Conservation (phyloP, 35 echinoderm and acorn worm species). For the Lytechinus variegatus region DNA sequence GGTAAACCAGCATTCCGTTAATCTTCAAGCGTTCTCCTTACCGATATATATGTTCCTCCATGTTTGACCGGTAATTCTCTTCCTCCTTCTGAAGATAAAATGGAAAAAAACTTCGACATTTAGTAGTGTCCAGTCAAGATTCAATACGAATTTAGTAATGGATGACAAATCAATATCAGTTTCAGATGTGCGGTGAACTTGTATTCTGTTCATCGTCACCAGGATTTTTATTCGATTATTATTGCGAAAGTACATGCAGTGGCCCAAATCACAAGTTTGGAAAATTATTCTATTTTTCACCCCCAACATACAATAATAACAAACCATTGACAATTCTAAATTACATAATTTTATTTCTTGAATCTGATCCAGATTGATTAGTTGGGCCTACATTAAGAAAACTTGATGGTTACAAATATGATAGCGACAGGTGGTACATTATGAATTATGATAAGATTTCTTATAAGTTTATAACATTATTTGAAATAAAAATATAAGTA, state of each 20-base stretch:
- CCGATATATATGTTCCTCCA: neutral
- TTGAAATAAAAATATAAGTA: neutral
- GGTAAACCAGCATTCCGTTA: neutral
- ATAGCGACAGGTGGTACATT: neutral
- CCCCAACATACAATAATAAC: neutral
- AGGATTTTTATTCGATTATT: neutral
- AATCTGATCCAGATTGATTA: neutral
- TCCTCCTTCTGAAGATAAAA: neutral
- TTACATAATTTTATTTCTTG: neutral
- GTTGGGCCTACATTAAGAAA: neutral
- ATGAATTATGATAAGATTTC: neutral
- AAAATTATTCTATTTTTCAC: neutral
- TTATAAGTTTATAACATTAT: neutral
- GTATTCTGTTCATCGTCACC: too few species aligned
- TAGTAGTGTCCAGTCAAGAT: neutral
- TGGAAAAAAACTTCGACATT: neutral
- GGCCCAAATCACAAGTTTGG: neutral
- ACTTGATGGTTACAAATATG: neutral
- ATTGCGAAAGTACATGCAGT: neutral
- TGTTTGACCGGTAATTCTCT: neutral
- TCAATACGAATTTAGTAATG: neutral
- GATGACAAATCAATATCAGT: neutral
- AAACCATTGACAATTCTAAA: too few species aligned
- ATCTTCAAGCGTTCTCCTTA: neutral
- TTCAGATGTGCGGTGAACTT: too few species aligned